Conservation (phyloP, 2,797 vertebrate species). For the Rhinoraja longicauda region DNA sequence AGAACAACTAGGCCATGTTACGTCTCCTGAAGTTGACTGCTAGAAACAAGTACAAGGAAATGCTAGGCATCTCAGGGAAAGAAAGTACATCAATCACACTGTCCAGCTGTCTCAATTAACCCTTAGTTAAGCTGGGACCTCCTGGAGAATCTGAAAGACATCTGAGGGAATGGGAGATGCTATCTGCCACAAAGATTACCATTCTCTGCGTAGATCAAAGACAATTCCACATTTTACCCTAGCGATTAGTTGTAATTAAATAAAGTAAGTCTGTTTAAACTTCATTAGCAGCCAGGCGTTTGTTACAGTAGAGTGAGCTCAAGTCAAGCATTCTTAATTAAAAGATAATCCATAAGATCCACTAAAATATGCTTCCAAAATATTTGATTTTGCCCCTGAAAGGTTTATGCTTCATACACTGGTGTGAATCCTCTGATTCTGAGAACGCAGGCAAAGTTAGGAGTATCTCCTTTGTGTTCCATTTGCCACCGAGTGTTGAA, state of each 20-base stretch:
- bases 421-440: conserved; percentile 61
- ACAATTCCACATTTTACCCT: conserved; percentile 83
- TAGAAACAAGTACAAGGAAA: conserved; percentile 43
- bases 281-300: conserved; percentile 95
- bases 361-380: conserved; percentile 92
- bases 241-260: conserved; percentile 97
- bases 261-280: conserved; percentile 99
- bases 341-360: conserved; percentile 96
- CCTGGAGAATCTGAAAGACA: conserved; percentile 78
- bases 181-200: conserved; percentile 93
- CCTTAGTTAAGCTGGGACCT: conserved; percentile 79
- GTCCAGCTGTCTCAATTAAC: conserved; percentile 75
- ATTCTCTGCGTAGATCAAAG: conserved; percentile 90
- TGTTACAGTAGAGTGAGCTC: conserved; percentile 92
- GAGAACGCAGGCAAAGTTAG: conserved; percentile 47
- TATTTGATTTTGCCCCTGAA: conserved; percentile 69
- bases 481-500: conserved; percentile 59
- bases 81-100: conserved; percentile 67
- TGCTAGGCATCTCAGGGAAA: conserved; percentile 53
- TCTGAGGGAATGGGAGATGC: conserved; percentile 76
- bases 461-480: conserved; percentile 51
- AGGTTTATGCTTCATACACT: conserved; percentile 61
- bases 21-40: conserved; percentile 51
- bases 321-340: conserved; percentile 99
- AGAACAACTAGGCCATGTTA: conserved; percentile 54